Evolutionary conservation across 2,888 invertebrate species (phyloP).

Genomic region (Cataglyphis cursor): DNA sequence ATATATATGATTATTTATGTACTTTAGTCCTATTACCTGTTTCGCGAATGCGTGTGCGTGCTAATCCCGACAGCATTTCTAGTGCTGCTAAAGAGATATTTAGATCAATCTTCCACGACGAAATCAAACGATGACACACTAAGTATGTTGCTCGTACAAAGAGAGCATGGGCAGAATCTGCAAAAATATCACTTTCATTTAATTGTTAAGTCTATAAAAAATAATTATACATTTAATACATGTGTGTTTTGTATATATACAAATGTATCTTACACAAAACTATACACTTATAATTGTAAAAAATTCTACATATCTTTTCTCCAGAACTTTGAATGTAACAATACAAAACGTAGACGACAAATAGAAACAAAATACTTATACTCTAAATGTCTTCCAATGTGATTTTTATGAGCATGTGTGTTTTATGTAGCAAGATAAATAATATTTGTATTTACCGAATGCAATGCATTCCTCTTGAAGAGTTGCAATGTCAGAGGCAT

Average conservation of each 20-base stretch:
- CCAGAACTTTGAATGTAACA: conserved; percentile 16
- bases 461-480: conserved; percentile 86
- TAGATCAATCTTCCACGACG: conserved; percentile 98
- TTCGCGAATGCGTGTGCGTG: conserved; percentile 95
- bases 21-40: conserved; percentile 89
- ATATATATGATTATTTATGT: neutral
- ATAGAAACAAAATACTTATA: conserved; percentile 61
- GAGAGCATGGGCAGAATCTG: conserved; percentile 95
- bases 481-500: conserved; percentile 85
- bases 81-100: conserved; percentile 97
- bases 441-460: conserved; percentile 84
- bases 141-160: conserved; percentile 97
- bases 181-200: conserved; percentile 69
- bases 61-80: conserved; percentile 96
- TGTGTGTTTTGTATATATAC: neutral
- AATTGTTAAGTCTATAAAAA: conserved; percentile 13
- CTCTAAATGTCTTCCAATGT: conserved; percentile 52
- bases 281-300: conserved; percentile 7
- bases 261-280: conserved; percentile 1
- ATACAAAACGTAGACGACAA: conserved; percentile 61
- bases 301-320: neutral
- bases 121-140: conserved; percentile 97
- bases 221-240: neutral
- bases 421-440: conserved; percentile 62
- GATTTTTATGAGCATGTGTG: conserved; percentile 54